Percentiles rank a stretch among this genome's conserved stretches.
Evolutionary conservation across 2,797 vertebrate genomes (phyloP).

Genomic region (Rhyacichthys aspro): DNA sequence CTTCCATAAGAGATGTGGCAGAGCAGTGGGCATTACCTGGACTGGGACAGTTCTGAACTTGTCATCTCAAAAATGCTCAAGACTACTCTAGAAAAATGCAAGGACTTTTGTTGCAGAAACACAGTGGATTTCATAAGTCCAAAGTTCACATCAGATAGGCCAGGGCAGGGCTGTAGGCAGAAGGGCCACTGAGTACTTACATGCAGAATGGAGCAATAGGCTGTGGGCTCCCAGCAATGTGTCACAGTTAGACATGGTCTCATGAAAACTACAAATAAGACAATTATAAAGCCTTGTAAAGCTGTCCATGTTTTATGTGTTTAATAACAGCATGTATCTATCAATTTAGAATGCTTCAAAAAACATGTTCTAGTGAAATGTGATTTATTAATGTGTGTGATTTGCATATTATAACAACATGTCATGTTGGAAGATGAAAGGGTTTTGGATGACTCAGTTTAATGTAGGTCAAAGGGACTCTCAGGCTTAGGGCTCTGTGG

Average conservation of each 20-base stretch:
- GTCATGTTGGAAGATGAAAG: not conserved
- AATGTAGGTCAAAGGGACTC: constrained; percentile 11
- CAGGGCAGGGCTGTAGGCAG: too few relatives aligned
- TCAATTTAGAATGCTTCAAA: too few relatives aligned
- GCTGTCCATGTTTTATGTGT: not conserved
- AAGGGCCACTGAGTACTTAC: too few relatives aligned
- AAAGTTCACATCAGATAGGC: too few relatives aligned
- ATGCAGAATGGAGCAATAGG: constrained; percentile 16
- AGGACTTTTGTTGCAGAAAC: too few relatives aligned
- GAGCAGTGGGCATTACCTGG: too few relatives aligned
- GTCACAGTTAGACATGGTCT: constrained; percentile 19
- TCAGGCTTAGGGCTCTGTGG: not conserved
- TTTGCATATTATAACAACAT: too few relatives aligned
- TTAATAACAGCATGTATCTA: too few relatives aligned
- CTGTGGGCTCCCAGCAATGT: constrained; percentile 9
- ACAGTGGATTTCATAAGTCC: too few relatives aligned
- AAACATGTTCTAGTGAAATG: too few relatives aligned
- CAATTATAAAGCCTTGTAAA: not conserved
- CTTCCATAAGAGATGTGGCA: too few relatives aligned
- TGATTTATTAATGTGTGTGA: too few relatives aligned
- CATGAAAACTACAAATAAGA: constrained; percentile 19
- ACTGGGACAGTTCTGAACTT: constrained; percentile 25
- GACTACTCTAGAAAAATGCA: not conserved
- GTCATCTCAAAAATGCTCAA: not conserved
- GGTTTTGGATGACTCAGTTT: constrained; percentile 30